Base-by-base conservation (phyloP, 2,888 invertebrate genomes). In the Neoitamus cyanurus region DNA sequence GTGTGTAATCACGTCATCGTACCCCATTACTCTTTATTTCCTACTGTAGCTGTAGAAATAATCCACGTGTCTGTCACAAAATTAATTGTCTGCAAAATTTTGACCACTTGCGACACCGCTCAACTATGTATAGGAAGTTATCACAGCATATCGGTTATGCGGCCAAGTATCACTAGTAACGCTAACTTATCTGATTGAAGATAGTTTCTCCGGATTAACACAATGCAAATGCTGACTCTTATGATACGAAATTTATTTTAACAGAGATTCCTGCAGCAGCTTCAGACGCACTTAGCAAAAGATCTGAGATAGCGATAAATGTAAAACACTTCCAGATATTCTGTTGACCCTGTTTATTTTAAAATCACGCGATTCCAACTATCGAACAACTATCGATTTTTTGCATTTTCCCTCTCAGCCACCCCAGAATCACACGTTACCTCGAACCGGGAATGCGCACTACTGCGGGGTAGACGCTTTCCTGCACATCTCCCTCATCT, bases 1-100 rank as follows among this genome's bases (percentile, higher is more conserved):
- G 85, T 93, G 91, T 1, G 93, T 91, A 84, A 95, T 93, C 28
- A 95, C 93, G 87, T 94, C 94, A 88, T 95, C 95, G 90, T 95
- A 95, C 83, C 94, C 94, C 95, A 95, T 95, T 87, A 34, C n/a
- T 85, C 95, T 85, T 93, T 95, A 88, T 89, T 25, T 30, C 28
- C 70, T 31, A 4, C 48, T 46, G 6, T n/a, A n/a, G 37, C 13
- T 46, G 7, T 25, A 15, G 11, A 58, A 25, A 6, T 58, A 58
- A 58, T 34, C 48, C 46, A 42, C 46, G 46, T 28, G 37, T n/a
- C n/a, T 28, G 37, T n/a, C n/a, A 20, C 9, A 37, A 77, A 46
- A 46, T 20, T 11, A 34, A 42, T n/a, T 13, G 42, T 20, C 77
- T 28, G 42, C 25, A 36, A n/a, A 42, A 77, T 36, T 20, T 0